phyloP scores from a whole-genome alignment of 2,888 invertebrate genomes.

The Dolichomitus sp. region DNA sequence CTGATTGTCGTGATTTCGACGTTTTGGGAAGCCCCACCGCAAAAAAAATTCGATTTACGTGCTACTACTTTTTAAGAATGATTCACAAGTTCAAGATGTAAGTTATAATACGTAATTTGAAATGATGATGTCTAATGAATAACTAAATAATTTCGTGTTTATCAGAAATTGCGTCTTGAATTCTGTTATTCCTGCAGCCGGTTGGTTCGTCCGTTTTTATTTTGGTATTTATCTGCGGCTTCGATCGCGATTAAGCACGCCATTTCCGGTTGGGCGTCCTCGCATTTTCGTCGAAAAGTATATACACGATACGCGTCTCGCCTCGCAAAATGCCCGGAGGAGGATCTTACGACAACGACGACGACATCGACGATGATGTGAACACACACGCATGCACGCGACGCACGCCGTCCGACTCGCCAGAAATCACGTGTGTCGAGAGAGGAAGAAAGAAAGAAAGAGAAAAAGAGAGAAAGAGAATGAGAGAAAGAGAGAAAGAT shows the following conservation, averaged over 20 bases:
- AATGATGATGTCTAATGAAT: background rate
- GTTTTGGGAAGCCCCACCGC: too few species aligned
- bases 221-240: conserved; percentile 57
- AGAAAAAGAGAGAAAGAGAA: background rate
- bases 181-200: conserved; percentile 4
- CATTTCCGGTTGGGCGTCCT: conserved; percentile 59
- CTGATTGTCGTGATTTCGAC: too few species aligned
- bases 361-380: background rate
- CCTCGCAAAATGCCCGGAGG: conserved; percentile 55
- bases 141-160: background rate
- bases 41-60: too few species aligned
- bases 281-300: conserved; percentile 60
- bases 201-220: conserved; percentile 13
- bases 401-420: conserved; percentile 21
- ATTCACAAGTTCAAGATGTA: background rate
- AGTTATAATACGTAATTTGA: background rate
- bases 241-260: conserved; percentile 63
- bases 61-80: too few species aligned
- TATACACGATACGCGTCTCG: conserved; percentile 53
- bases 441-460: background rate
- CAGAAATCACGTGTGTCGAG: conserved; percentile 3
- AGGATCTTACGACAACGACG: conserved; percentile 14
- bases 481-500: too few species aligned
- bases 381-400: conserved; percentile 17
- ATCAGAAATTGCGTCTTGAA: conserved; percentile 23